Conservation (phyloP, 2,888 invertebrate species). For the Arrhopalites spinosus region DNA sequence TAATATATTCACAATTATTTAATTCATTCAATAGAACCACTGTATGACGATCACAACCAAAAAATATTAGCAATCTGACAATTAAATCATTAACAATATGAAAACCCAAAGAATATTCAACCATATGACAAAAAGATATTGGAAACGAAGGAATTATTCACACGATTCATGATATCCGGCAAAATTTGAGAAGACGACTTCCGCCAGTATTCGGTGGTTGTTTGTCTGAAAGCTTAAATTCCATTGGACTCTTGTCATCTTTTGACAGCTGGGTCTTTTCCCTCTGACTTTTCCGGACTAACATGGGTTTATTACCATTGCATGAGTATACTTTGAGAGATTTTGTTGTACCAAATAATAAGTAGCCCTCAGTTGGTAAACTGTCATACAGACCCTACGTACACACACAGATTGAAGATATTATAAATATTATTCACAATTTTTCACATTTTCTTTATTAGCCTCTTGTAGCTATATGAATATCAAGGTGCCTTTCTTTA, state of each 20-base stretch:
- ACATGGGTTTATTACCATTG: constrained; percentile 31
- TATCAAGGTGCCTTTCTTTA: no score
- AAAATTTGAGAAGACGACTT: constrained; percentile 11
- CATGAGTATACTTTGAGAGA: constrained; percentile 18
- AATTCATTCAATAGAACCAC: no score
- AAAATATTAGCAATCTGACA: no score
- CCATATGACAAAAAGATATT: not conserved
- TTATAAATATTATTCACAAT: no score
- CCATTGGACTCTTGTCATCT: constrained; percentile 16
- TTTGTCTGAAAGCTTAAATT: not conserved
- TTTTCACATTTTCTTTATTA: no score
- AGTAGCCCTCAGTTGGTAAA: constrained; percentile 20
- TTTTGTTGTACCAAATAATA: constrained; percentile 35
- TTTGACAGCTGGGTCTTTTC: constrained; percentile 26
- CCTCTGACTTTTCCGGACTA: constrained; percentile 3
- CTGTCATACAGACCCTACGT: constrained; percentile 5
- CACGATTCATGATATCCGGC: constrained; percentile 27
- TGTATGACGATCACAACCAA: no score
- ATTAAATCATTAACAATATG: no score
- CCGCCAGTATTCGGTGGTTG: not conserved
- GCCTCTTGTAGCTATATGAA: no score
- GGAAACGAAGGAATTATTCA: not conserved
- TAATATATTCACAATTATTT: no score
- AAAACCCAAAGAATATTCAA: no score
- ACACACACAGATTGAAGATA: no score